Conservation (phyloP, 2,113 vertebrate species). For the Donacobius atricapilla region DNA sequence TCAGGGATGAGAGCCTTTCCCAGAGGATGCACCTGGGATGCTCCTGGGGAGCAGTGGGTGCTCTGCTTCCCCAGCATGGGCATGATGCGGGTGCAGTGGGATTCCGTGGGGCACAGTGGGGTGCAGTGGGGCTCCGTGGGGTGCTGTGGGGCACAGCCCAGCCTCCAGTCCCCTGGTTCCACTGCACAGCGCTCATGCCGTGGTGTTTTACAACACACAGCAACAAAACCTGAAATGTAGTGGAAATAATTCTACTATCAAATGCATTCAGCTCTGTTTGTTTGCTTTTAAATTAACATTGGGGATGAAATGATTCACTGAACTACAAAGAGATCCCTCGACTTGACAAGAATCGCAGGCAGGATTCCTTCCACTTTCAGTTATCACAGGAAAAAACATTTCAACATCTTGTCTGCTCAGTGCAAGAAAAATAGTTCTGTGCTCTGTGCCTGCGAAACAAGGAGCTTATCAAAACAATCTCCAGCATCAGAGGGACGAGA, state of each 20-base stretch:
- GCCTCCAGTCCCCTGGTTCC: not conserved
- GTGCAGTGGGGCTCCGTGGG: not conserved
- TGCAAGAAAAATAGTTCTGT: constrained; percentile 35
- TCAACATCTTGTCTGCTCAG: constrained; percentile 53
- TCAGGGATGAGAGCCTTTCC: not conserved
- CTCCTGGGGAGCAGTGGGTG: rapidly evolving
- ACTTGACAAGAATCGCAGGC: constrained; percentile 49
- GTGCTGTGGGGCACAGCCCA: not conserved
- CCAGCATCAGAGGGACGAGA: not conserved
- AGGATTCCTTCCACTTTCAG: constrained; percentile 35
- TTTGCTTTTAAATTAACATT: constrained; percentile 62
- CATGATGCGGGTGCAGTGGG: not conserved
- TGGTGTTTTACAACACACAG: not conserved
- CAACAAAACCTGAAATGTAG: constrained; percentile 26
- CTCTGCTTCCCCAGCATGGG: not conserved
- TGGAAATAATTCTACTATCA: constrained; percentile 47
- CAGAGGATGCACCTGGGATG: not conserved
- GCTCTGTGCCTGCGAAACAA: constrained; percentile 15
- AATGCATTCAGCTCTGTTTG: constrained; percentile 53
- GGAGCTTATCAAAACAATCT: constrained; percentile 46
- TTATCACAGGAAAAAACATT: constrained; percentile 60
- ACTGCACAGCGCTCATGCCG: rapidly evolving
- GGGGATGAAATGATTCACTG: constrained; percentile 53
- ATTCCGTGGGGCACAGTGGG: not conserved
- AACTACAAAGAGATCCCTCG: constrained; percentile 58